Conservation (phyloP, 1,140 invertebrate species). For the Matsumurasca onukii region DNA sequence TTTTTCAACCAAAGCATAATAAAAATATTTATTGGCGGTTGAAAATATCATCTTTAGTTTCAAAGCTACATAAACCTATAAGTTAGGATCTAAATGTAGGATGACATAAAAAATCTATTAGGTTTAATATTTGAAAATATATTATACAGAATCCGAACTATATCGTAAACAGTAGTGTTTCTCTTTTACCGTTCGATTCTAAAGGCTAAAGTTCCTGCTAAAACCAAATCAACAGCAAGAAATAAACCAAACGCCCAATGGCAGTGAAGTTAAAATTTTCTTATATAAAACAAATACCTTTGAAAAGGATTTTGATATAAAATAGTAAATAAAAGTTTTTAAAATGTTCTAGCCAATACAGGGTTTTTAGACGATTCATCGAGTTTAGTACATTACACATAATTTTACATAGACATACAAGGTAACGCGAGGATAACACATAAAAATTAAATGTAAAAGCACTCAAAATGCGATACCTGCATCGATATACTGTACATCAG, state of each 20-base stretch:
- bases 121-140: not conserved
- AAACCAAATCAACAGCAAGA: not conserved
- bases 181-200: not conserved
- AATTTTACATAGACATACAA: slow-evolving; percentile 20
- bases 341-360: slow-evolving; percentile 12
- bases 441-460: slow-evolving; percentile 22
- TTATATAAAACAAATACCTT: not conserved
- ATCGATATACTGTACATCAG: not conserved
- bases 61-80: not conserved
- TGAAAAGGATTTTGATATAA: not conserved
- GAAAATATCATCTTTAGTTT: not conserved
- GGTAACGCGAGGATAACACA: slow-evolving; percentile 19
- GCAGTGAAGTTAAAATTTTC: not conserved
- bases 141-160: not conserved
- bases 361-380: not conserved
- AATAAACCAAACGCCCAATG: too few relatives aligned
- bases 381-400: slow-evolving; percentile 2
- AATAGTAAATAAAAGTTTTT: not conserved
- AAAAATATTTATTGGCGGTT: not conserved
- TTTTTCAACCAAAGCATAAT: not conserved
- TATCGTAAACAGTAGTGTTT: not conserved
- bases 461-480: slow-evolving; percentile 23
- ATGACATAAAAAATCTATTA: not conserved
- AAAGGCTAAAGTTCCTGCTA: not conserved
- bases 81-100: not conserved